phyloP scores from a whole-genome alignment of 2,888 invertebrate genomes.

The Zelleria hepariella region DNA sequence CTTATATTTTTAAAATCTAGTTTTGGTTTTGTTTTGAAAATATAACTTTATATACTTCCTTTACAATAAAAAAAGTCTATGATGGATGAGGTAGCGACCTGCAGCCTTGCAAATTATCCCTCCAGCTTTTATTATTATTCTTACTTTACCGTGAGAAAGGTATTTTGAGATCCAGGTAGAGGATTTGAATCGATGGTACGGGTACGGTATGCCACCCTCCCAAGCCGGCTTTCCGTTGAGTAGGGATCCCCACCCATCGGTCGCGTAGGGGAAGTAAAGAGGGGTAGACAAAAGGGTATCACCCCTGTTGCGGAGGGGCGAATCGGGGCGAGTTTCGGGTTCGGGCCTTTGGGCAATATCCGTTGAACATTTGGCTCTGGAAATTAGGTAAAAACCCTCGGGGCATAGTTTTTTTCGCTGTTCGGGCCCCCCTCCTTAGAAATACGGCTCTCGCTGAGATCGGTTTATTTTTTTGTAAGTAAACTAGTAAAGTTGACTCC shows the following conservation, averaged over 20 bases:
- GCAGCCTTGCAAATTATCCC: too few relatives aligned
- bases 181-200: constrained; percentile 46
- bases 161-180: constrained; percentile 37
- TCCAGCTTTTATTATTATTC: constrained; percentile 20
- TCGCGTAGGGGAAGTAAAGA: constrained; percentile 43
- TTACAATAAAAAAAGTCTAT: neutral
- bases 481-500: too few relatives aligned
- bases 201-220: constrained; percentile 51
- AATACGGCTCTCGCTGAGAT: neutral
- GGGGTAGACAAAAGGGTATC: constrained; percentile 67
- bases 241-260: constrained; percentile 64
- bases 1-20: neutral
- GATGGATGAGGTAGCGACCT: neutral
- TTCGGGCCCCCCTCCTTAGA: neutral
- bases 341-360: constrained; percentile 50
- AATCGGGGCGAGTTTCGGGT: constrained; percentile 37
- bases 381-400: constrained; percentile 12
- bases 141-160: constrained; percentile 13
- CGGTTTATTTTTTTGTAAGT: too few relatives aligned
- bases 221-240: constrained; percentile 31
- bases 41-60: neutral
- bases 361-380: constrained; percentile 31
- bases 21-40: neutral
- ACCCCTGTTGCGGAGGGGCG: constrained; percentile 62
- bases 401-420: constrained; percentile 14